These are phyloP conservation scores for Auanema sp. DNA, from an alignment of 2,888 invertebrate genomes.

Conservation along the genomic window DNA sequence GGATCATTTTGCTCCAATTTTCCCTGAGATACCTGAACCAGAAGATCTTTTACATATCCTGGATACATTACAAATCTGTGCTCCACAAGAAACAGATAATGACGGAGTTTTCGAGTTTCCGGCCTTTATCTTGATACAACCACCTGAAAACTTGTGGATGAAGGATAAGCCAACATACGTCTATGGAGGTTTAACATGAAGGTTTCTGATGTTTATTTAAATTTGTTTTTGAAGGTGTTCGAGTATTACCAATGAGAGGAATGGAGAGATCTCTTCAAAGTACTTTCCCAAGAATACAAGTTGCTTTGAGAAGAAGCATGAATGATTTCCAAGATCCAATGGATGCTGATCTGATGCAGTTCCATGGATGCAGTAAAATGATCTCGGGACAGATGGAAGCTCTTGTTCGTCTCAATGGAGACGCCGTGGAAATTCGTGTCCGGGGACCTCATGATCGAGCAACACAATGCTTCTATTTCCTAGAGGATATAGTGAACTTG, in stretches of 20 bases:
- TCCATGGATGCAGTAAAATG: slow-evolving; percentile 72
- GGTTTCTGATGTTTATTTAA: slow-evolving; percentile 13
- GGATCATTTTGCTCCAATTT: slow-evolving; percentile 77
- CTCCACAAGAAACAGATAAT: slow-evolving; percentile 63
- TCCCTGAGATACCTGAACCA: slow-evolving; percentile 74
- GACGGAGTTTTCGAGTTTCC: slow-evolving; percentile 74
- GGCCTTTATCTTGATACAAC: slow-evolving; percentile 68
- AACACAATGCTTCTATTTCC: slow-evolving; percentile 71
- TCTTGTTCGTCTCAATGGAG: slow-evolving; percentile 68
- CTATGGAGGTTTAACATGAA: slow-evolving; percentile 65
- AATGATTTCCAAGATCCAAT: slow-evolving; percentile 68
- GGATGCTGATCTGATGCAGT: slow-evolving; percentile 75
- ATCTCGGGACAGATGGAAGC: slow-evolving; percentile 75
- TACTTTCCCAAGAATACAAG: slow-evolving; percentile 74
- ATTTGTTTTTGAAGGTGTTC: slow-evolving; percentile 25
- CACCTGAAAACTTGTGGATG: slow-evolving; percentile 48
- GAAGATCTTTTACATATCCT: slow-evolving; percentile 73
- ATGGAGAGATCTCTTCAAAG: slow-evolving; percentile 72
- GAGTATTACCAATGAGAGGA: slow-evolving; percentile 68
- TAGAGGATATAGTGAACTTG: slow-evolving; percentile 70
- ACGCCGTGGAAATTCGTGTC: slow-evolving; percentile 64
- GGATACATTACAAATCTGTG: slow-evolving; percentile 72
- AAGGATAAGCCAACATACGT: slow-evolving; percentile 43
- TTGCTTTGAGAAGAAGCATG: slow-evolving; percentile 71
- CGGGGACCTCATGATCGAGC: slow-evolving; percentile 65